Base-by-base conservation (phyloP, 2,113 vertebrate genomes). In the Atractosteus spatula region DNA sequence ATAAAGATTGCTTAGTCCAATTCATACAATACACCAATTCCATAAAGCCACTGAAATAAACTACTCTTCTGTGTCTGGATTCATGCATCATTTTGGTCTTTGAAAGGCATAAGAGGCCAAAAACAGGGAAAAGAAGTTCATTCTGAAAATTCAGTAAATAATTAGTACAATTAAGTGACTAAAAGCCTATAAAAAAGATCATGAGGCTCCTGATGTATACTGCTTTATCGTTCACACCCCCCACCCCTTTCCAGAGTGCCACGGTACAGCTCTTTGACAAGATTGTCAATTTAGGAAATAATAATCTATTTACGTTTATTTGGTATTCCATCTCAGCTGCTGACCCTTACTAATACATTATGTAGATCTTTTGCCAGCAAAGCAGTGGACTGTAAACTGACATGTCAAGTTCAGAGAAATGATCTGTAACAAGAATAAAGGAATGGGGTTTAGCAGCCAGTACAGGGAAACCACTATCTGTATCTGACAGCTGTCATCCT, bases 391-490 rank as follows among this genome's bases (percentile, higher is more conserved):
- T 89, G 90, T 89, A 92, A 89, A 93, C 85, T 90, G 76, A 51
- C 84, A 87, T 88, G 89, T 88, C 90, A 88, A 92, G 88, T 90
- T 90, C 88, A 89, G 89, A 89, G 82, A 88, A 91, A 89, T 86
- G 89, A 90, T 86, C 83, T 89, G 92, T 92, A 92, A 90, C 88
- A 78, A 87, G 86, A 92, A 94, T 92, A 92, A 91, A 92, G 88
- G 89, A 92, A 90, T 86, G 88, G 90, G 90, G 87, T 90, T 92
- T 89, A 91, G 87, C 91, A 91, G 92, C 87, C 88, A 88, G 90
- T 80, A 84, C 89, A 89, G 85, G 87, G 78, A 90, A 89, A 85
- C 89, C 87, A 85, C 89, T 91, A 89, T 93, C 93, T 94, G 87
- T 86, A 88, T 91, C 86, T 92, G 89, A 94, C 93, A 94, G 92